Conservation (phyloP, 2,888 invertebrate genomes). For the Andricus curvator region DNA sequence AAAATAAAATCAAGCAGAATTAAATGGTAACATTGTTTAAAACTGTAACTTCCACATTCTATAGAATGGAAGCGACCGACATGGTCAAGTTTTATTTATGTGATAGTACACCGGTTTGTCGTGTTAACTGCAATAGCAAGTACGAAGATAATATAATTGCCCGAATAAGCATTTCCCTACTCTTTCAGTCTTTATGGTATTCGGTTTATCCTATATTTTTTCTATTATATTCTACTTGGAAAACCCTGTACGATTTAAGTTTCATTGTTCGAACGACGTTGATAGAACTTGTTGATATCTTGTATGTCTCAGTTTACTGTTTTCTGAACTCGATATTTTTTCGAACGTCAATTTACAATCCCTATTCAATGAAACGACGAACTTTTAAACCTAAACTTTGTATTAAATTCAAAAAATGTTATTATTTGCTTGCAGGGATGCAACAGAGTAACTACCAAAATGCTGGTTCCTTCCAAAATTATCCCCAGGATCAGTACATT, state of each 20-base stretch:
- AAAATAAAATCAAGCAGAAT: too few species aligned
- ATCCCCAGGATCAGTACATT: conserved; percentile 78
- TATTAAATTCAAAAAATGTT: background rate
- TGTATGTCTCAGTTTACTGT: background rate
- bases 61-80: background rate
- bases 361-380: background rate
- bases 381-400: background rate
- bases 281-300: background rate
- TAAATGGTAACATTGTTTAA: background rate
- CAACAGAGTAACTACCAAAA: conserved; percentile 76
- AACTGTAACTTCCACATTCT: too few species aligned
- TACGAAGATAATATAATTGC: background rate
- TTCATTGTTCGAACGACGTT: background rate
- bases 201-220: background rate
- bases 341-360: background rate
- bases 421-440: conserved; percentile 72
- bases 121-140: background rate
- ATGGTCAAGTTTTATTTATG: background rate
- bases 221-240: background rate
- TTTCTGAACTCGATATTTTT: background rate
- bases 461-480: conserved; percentile 79
- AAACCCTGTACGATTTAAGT: background rate
- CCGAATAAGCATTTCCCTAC: background rate
- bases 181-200: background rate
- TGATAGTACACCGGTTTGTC: background rate